phyloP scores from a whole-genome alignment of 2,888 invertebrate species.

The Chrysolina oricalcia region DNA sequence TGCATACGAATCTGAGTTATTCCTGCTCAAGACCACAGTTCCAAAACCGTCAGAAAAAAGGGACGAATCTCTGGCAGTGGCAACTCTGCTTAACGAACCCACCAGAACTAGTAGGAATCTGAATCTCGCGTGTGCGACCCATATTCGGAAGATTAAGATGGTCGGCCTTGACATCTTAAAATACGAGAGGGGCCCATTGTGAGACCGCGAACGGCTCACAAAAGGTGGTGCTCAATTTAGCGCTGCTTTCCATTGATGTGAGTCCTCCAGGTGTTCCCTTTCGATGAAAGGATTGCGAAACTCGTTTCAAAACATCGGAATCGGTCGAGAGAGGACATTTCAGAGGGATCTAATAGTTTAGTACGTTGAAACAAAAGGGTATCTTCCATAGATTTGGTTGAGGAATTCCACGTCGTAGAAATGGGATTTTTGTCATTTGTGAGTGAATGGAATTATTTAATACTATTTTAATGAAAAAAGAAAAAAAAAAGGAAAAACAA shows the following conservation, averaged over 20 bases:
- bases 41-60: too few species aligned
- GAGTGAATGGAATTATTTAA: too few species aligned
- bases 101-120: constrained; percentile 24
- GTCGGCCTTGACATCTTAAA: constrained; percentile 56
- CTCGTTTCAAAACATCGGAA: constrained; percentile 36
- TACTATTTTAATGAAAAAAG: too few species aligned
- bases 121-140: constrained; percentile 56
- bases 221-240: constrained; percentile 33
- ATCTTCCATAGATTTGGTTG: too few species aligned
- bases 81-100: constrained; percentile 25
- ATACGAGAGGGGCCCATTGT: constrained; percentile 42
- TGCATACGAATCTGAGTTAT: too few species aligned
- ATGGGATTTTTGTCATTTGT: too few species aligned
- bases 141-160: constrained; percentile 56
- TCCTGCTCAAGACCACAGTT: too few species aligned
- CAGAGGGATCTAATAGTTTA: not conserved
- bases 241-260: constrained; percentile 38
- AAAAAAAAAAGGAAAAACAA: too few species aligned
- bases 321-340: constrained; percentile 26
- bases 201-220: constrained; percentile 9
- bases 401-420: too few species aligned
- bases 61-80: too few species aligned
- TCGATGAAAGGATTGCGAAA: constrained; percentile 32
- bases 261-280: constrained; percentile 43
- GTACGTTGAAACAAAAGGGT: not conserved